Percentiles rank a stretch among this genome's conserved stretches.
Conservation (phyloP, 2,113 vertebrate species). For the Desmodus rotundus region DNA sequence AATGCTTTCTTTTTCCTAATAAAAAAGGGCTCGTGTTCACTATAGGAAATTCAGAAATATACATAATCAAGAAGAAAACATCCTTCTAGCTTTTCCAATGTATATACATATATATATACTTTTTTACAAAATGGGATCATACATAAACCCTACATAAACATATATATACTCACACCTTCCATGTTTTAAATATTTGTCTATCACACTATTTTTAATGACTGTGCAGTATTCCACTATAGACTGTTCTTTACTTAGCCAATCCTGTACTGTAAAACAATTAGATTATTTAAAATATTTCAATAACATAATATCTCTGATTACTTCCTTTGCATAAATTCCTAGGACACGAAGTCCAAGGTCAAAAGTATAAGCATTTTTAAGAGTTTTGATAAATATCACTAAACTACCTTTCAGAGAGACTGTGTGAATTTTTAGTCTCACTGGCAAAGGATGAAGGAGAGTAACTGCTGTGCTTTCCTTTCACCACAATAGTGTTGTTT, state of each 20-base stretch:
- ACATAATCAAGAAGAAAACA: neutral
- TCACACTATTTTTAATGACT: neutral
- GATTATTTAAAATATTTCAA: constrained; percentile 11
- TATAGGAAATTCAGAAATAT: neutral
- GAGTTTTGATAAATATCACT: neutral
- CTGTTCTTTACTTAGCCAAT: neutral
- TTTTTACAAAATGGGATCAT: neutral
- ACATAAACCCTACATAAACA: neutral
- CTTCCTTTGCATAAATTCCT: constrained; percentile 21
- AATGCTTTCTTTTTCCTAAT: neutral
- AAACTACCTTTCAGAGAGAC: neutral
- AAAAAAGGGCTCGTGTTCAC: neutral
- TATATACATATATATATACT: neutral
- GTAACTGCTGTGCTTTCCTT: neutral
- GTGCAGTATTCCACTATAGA: neutral
- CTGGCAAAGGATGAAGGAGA: constrained; percentile 10
- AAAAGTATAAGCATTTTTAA: constrained; percentile 16
- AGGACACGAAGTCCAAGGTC: neutral
- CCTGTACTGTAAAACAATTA: neutral
- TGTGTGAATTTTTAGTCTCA: neutral
- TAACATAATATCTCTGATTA: neutral
- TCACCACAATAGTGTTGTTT: neutral
- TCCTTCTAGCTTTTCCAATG: neutral
- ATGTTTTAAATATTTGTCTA: neutral
- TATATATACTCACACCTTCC: neutral